A percentile compares a stretch with the other conserved stretches of the same genome.
phyloP scores from a whole-genome alignment of 2,888 invertebrate species.

The Lasius platythorax region DNA sequence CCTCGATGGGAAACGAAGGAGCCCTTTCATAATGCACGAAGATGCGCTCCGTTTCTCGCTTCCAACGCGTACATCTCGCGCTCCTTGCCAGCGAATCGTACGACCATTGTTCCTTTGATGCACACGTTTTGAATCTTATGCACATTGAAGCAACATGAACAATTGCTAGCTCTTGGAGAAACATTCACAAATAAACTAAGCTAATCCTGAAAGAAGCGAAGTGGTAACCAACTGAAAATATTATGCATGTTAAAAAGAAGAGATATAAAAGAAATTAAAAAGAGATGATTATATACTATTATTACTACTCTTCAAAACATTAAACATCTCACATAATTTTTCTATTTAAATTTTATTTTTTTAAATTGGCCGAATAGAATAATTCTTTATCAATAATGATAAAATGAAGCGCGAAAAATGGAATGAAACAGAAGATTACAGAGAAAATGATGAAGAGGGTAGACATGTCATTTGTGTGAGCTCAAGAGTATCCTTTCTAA shows the following conservation, averaged over 20 bases:
- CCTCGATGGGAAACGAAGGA: constrained; percentile 47
- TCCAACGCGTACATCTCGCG: neutral
- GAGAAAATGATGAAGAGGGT: constrained; percentile 17
- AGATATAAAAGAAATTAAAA: neutral
- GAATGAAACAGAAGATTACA: constrained; percentile 3
- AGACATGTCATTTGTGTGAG: constrained; percentile 26
- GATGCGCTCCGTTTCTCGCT: constrained; percentile 33
- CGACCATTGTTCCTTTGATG: constrained; percentile 39
- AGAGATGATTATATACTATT: neutral
- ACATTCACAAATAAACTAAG: neutral
- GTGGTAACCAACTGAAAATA: neutral
- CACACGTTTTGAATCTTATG: constrained; percentile 21
- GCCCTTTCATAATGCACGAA: constrained; percentile 48
- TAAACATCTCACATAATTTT: constrained; percentile 16
- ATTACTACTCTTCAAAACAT: constrained; percentile 3
- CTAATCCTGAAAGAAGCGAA: neutral
- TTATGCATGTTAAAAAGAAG: neutral
- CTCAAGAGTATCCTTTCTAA: constrained; percentile 53
- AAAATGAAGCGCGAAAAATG: neutral
- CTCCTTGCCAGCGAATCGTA: constrained; percentile 29
- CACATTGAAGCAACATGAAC: neutral
- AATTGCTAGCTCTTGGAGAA: constrained; percentile 7
- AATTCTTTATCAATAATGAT: neutral
- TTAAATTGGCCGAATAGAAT: neutral
- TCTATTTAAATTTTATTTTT: neutral